phyloP scores from a whole-genome alignment of 2,113 vertebrate genomes.

The Alectura lathami region DNA sequence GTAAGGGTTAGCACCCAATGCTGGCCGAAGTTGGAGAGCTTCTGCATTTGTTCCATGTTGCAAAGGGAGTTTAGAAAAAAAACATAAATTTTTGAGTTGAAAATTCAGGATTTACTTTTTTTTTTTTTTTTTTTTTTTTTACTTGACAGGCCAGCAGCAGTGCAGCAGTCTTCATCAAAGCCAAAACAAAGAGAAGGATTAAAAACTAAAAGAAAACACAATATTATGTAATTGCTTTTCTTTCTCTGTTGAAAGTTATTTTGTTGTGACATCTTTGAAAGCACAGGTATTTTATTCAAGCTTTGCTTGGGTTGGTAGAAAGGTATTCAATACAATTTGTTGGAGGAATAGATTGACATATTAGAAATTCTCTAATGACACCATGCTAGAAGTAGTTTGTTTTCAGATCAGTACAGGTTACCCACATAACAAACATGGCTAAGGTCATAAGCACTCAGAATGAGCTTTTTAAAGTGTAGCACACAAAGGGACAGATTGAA shows the following conservation, averaged over 20 bases:
- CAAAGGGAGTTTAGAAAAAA: not conserved
- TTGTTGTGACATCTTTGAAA: constrained; percentile 25
- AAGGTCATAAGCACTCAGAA: not conserved
- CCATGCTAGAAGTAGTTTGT: not conserved
- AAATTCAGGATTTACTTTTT: not conserved
- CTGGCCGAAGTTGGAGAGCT: not conserved
- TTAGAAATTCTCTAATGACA: not conserved
- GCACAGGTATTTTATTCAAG: not conserved
- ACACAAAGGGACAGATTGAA: not conserved
- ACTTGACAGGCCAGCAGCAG: not conserved
- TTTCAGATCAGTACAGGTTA: not conserved
- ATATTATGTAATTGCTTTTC: constrained; percentile 1
- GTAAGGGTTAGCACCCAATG: not conserved
- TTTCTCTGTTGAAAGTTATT: constrained; percentile 6
- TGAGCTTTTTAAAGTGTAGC: not conserved
- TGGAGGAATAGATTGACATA: not conserved
- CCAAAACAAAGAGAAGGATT: not conserved
- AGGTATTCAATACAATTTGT: not conserved
- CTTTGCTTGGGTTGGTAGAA: not conserved
- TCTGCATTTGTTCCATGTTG: not conserved
- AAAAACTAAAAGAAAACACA: not conserved
- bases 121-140: not conserved
- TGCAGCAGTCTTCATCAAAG: constrained; percentile 3
- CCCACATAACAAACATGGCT: not conserved
- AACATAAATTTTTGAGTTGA: not conserved